These are phyloP conservation scores for Phymanthus crucifer DNA, from an alignment of 92 coral and sea anemone genomes.

Conservation along the genomic window DNA sequence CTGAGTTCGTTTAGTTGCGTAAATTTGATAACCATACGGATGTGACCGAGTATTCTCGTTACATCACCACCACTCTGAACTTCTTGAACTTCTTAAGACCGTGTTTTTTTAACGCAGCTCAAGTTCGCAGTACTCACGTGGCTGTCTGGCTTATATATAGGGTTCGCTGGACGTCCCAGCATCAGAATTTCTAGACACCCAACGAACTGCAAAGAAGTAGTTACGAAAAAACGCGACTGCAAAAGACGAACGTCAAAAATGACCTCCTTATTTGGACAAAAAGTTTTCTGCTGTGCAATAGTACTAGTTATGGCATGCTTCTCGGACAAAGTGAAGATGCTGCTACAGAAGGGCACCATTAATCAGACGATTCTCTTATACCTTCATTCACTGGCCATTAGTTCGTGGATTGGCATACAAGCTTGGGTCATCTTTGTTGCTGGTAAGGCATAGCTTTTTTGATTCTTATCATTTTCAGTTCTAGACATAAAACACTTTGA, in stretches of 20 bases:
- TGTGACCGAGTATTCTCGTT: neutral
- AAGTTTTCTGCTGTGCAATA: slow-evolving; percentile 26
- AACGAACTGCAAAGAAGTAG: neutral
- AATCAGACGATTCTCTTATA: slow-evolving; percentile 26
- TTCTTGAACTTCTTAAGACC: neutral
- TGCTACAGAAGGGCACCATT: slow-evolving; percentile 28
- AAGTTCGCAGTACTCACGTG: neutral
- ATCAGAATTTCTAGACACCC: neutral
- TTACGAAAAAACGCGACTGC: too few species aligned
- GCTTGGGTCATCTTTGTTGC: slow-evolving; percentile 47
- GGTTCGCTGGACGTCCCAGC: neutral
- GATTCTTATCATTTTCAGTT: too few species aligned
- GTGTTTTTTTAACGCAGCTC: neutral
- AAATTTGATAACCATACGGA: neutral
- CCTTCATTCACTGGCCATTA: slow-evolving; percentile 28
- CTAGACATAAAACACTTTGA: too few species aligned
- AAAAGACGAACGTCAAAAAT: too few species aligned
- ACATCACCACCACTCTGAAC: neutral
- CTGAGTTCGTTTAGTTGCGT: neutral
- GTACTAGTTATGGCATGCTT: slow-evolving; percentile 35
- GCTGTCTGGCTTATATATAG: neutral
- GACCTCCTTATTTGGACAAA: slow-evolving; percentile 35
- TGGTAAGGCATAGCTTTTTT: slow-evolving; percentile 15
- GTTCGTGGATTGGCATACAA: slow-evolving; percentile 41
- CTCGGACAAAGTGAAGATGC: slow-evolving; percentile 6